Evolutionary conservation across 2,888 invertebrate genomes (phyloP).

Genomic region (Agelastica alni): DNA sequence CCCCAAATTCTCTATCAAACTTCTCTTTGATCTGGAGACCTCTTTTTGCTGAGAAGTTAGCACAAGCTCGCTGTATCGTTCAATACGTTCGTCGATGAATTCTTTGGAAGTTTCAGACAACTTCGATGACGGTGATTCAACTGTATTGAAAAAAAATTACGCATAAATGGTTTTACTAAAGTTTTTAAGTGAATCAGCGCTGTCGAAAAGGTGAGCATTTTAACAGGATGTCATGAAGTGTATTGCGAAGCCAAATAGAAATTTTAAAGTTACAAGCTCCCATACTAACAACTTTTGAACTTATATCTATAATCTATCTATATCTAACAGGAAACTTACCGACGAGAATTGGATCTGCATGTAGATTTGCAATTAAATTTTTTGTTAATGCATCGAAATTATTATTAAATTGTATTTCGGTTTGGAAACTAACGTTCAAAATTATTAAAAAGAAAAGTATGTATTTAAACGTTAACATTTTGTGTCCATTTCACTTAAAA

Average conservation of each 20-base stretch:
- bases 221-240: background rate
- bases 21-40: slow-evolving; percentile 43
- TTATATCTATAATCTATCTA: too few relatives aligned
- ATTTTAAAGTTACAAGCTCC: too few relatives aligned
- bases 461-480: slow-evolving; percentile 10
- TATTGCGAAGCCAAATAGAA: too few relatives aligned
- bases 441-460: background rate
- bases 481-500: background rate
- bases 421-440: background rate
- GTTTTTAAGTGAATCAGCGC: too few relatives aligned
- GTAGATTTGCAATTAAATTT: slow-evolving; percentile 42
- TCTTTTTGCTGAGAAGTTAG: slow-evolving; percentile 34
- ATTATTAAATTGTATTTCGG: slow-evolving; percentile 16
- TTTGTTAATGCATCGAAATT: slow-evolving; percentile 35
- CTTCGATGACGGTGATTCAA: slow-evolving; percentile 3
- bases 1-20: slow-evolving; percentile 31
- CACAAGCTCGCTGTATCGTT: slow-evolving; percentile 44
- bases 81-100: slow-evolving; percentile 48
- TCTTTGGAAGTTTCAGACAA: slow-evolving; percentile 41
- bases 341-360: slow-evolving; percentile 38
- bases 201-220: too few relatives aligned
- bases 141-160: too few relatives aligned
- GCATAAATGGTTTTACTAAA: background rate
- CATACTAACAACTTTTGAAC: too few relatives aligned
- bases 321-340: slow-evolving; percentile 32